Conservation (phyloP, 1,140 invertebrate species). For the Lutraria rhynchaena region DNA sequence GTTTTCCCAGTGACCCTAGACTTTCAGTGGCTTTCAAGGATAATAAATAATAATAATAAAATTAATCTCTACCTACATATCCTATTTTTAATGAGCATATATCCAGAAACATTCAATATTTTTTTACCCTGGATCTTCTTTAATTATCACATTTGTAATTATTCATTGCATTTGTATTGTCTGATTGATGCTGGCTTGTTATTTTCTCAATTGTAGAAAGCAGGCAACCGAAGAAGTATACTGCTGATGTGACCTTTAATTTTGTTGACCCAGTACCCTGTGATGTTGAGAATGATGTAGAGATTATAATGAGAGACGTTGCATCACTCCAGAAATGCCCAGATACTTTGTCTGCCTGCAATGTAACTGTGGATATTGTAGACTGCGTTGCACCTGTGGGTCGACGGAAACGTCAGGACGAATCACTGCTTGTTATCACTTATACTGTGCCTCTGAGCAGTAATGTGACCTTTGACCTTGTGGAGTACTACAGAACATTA, state of each 20-base stretch:
- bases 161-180: too few species aligned
- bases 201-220: constrained; percentile 4
- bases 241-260: constrained; percentile 3
- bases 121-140: too few species aligned
- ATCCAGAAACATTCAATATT: too few species aligned
- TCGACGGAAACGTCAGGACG: not conserved
- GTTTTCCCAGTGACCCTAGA: too few species aligned
- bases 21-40: too few species aligned
- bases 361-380: not conserved
- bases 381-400: not conserved
- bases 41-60: too few species aligned
- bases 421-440: not conserved
- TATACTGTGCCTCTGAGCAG: constrained; percentile 5
- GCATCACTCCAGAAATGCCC: not conserved
- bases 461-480: constrained; percentile 33
- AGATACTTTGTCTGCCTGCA: not conserved
- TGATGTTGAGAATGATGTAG: constrained; percentile 1
- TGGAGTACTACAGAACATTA: constrained; percentile 11
- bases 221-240: constrained; percentile 8
- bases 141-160: too few species aligned
- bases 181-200: too few species aligned
- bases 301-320: not conserved
- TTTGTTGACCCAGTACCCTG: constrained; percentile 28
- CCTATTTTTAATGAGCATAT: too few species aligned
- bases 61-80: too few species aligned